Evolutionary conservation across 2,113 vertebrate species (phyloP).

Genomic region (Psilopogon haemacephalus): DNA sequence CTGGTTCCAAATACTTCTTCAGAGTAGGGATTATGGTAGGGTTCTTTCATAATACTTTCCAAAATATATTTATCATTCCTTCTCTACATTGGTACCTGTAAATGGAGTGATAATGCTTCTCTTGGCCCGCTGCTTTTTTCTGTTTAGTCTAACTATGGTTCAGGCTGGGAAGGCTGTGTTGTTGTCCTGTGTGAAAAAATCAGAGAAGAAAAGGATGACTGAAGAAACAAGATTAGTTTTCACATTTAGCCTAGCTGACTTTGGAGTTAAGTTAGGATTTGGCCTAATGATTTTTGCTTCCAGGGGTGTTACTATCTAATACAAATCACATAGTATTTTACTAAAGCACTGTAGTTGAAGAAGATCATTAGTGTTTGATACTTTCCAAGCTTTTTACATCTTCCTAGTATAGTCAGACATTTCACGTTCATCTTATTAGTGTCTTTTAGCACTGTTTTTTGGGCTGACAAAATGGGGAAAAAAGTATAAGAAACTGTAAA

Average conservation of each 20-base stretch:
- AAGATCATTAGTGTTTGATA: background rate
- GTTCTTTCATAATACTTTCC: background rate
- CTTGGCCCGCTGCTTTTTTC: background rate
- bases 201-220: background rate
- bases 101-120: background rate
- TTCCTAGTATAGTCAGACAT: background rate
- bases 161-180: background rate
- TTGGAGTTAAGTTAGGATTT: background rate
- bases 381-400: background rate
- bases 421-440: background rate
- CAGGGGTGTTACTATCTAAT: background rate
- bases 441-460: background rate
- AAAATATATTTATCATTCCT: background rate
- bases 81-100: background rate
- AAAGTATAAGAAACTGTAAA: background rate
- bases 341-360: background rate
- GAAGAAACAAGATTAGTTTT: background rate
- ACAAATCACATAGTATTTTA: background rate
- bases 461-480: background rate
- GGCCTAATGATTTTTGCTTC: background rate
- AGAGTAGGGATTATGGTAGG: background rate
- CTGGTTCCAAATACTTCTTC: background rate
- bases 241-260: background rate
- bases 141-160: background rate
- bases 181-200: background rate